Percentiles rank a stretch among this genome's conserved stretches.
These are phyloP conservation scores for Forbesichthys agassizii DNA, from an alignment of 2,113 vertebrate genomes.

Conservation along the genomic window DNA sequence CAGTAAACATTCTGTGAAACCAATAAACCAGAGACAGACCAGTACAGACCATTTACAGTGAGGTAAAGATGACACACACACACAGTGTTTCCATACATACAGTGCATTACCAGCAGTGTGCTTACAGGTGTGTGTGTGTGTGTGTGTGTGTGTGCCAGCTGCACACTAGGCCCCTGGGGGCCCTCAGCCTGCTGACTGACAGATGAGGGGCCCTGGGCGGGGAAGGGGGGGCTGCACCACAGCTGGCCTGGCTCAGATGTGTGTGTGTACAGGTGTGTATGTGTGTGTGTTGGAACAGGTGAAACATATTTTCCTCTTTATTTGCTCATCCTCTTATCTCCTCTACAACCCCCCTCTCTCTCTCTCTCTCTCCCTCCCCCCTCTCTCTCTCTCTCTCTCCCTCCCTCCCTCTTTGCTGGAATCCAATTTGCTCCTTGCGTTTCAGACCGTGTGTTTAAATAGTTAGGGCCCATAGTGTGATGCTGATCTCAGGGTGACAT, in stretches of 20 bases:
- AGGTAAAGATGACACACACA: slow-evolving; percentile 9
- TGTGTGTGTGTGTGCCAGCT: not conserved
- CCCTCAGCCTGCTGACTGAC: too few species aligned
- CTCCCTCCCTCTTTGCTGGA: too few species aligned
- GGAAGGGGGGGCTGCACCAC: too few species aligned
- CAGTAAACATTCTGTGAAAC: too few species aligned
- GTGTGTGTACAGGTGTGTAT: not conserved
- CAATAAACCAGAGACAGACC: too few species aligned
- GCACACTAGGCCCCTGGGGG: too few species aligned
- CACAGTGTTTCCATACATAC: slow-evolving; percentile 17
- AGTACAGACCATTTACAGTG: too few species aligned
- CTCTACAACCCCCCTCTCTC: not conserved
- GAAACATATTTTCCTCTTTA: not conserved
- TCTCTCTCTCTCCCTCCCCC: not conserved
- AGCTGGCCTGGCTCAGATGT: not conserved
- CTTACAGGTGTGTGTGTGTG: not conserved
- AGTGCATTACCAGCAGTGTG: not conserved
- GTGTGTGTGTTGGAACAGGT: not conserved
- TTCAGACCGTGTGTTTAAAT: too few species aligned
- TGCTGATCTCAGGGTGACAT: too few species aligned
- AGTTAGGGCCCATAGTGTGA: too few species aligned
- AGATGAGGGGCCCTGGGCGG: too few species aligned
- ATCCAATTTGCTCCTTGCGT: slow-evolving; percentile 49
- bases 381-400: not conserved
- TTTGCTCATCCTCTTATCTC: not conserved